These are phyloP conservation scores for Uria aalge DNA, from an alignment of 2,113 vertebrate species.

Conservation along the genomic window DNA sequence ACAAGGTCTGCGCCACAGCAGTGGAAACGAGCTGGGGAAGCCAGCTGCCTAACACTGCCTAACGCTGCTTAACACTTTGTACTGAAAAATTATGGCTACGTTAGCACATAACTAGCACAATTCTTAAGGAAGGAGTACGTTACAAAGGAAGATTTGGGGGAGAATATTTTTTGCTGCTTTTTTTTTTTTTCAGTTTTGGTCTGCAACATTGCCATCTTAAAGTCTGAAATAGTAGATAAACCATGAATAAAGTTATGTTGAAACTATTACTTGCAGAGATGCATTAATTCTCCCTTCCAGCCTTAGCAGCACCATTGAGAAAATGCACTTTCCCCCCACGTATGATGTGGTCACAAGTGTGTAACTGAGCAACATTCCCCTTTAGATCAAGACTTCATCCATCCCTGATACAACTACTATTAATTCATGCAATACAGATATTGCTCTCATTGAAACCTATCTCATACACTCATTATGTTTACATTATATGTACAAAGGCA, in stretches of 20 bases:
- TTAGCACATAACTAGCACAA: not conserved
- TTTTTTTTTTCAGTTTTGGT: not conserved
- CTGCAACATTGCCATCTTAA: not conserved
- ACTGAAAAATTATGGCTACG: not conserved
- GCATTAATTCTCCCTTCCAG: not conserved
- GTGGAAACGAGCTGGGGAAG: not conserved
- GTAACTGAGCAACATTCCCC: not conserved
- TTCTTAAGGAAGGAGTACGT: not conserved
- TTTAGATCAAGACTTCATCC: not conserved
- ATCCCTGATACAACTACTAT: not conserved
- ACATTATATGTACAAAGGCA: not conserved
- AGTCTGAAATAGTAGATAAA: not conserved
- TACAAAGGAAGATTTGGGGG: not conserved
- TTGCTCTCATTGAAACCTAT: not conserved
- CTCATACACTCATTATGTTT: not conserved
- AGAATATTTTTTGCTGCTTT: not conserved
- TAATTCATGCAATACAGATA: not conserved
- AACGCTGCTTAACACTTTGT: not conserved
- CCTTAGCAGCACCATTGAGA: not conserved
- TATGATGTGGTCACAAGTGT: not conserved
- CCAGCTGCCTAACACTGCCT: not conserved
- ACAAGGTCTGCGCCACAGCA: not conserved
- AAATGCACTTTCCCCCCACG: not conserved
- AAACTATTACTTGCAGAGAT: not conserved
- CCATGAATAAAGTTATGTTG: not conserved